A percentile compares a stretch with the other conserved stretches of the same genome.
These are phyloP conservation scores for Engraulis encrasicolus DNA, from an alignment of 2,113 vertebrate genomes.

Conservation along the genomic window DNA sequence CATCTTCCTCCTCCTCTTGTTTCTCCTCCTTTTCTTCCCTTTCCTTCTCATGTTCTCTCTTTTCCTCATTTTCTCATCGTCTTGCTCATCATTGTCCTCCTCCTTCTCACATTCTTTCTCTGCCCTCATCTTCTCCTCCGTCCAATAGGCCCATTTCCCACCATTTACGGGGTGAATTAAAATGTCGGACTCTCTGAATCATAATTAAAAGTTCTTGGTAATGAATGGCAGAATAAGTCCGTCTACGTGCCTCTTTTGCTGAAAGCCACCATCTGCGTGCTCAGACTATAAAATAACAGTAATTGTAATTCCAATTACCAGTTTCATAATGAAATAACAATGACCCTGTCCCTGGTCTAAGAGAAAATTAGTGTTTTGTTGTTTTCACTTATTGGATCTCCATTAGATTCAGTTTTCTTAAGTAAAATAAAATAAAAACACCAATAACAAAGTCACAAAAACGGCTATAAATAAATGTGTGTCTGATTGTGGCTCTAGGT, in stretches of 20 bases:
- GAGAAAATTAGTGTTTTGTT: too few relatives aligned
- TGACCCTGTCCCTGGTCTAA: too few relatives aligned
- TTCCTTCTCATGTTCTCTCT: not conserved
- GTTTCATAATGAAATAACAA: too few relatives aligned
- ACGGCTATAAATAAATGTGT: not conserved
- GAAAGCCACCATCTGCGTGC: not conserved
- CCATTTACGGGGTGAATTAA: conserved; percentile 8
- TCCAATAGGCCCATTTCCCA: not conserved
- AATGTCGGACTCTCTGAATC: conserved; percentile 8
- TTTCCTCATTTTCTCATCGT: conserved; percentile 58
- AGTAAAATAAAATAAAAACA: not conserved
- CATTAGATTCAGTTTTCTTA: not conserved
- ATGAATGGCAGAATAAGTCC: conserved; percentile 1
- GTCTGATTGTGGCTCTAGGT: not conserved
- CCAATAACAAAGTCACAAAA: not conserved
- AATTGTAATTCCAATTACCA: too few relatives aligned
- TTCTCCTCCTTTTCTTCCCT: not conserved
- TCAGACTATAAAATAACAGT: not conserved
- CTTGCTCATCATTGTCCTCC: not conserved
- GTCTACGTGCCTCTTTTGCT: not conserved
- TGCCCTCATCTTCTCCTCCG: not conserved
- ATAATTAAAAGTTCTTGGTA: not conserved
- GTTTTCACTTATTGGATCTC: not conserved
- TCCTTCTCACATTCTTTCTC: not conserved
- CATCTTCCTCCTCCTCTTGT: too few relatives aligned